Evolutionary conservation across 2,113 vertebrate species (phyloP), one percentile per base, ranked within the genome.

Genomic region (Alouatta palliata): DNA sequence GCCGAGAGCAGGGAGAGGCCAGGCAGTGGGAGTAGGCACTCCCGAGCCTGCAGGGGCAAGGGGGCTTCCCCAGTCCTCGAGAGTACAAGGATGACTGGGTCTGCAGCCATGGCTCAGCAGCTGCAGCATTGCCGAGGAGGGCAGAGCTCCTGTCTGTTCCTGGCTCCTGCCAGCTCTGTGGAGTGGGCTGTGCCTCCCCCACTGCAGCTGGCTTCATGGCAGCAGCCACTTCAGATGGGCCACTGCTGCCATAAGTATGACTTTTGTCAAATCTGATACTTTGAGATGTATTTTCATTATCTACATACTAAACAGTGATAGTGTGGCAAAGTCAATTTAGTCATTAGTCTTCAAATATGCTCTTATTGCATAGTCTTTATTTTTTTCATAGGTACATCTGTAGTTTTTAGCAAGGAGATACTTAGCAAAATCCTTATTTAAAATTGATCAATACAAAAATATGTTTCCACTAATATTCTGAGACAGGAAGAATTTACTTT

Each of bases 221-320:
- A 64, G 27, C 61, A 64, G 61, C 61, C 1, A 13, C 27, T 64
- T 6, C 61, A 32, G 61, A 64, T 14, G 27, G 61, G 61, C 61
- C 11, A 6, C 27, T 6, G 27, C 61, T 14, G 12, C 27, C 27
- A 64, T 32, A 64, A 64, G 30, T 64, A 82, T 0, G n/a, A 47
- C 35, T 66, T 95, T 90, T 66, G 27, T 77, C 54, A 93, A 95
- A 64, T 85, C n/a, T 81, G 45, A 40, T 84, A 43, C n/a, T 82
- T 30, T 27, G 66, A 79, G 32, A 75, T 80, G 2, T n/a, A 76
- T 58, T 58, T 83, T 87, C 30, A 54, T 95, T 49, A 64, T 23
- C 12, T 64, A 94, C 43, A 58, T 52, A 81, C 54, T 84, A 81
- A 94, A 73, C 30, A 73, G 12, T 90, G 61, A 84, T 27, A n/a